These are phyloP conservation scores for Nomada hirtipes DNA, from an alignment of 2,888 invertebrate species.

Conservation along the genomic window DNA sequence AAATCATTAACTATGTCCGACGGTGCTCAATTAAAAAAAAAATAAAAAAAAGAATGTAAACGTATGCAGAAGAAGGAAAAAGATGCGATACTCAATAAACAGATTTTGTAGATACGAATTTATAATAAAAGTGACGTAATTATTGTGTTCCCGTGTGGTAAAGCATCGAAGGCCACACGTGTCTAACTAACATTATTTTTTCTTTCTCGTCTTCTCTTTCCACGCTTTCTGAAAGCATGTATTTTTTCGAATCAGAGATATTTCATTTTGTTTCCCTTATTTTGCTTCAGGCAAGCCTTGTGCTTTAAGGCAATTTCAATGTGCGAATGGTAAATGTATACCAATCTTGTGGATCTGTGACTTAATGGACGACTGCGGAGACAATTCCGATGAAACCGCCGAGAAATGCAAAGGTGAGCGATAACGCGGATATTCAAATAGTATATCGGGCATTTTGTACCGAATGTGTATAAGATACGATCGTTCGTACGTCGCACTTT, in stretches of 20 bases:
- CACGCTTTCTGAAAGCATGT: neutral
- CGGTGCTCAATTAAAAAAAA: neutral
- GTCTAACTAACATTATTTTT: neutral
- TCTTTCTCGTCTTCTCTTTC: neutral
- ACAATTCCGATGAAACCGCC: slow-evolving; percentile 92
- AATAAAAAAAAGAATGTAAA: neutral
- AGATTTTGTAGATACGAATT: neutral
- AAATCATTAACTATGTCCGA: neutral
- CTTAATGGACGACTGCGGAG: slow-evolving; percentile 91
- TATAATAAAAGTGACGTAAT: neutral
- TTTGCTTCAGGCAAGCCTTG: slow-evolving; percentile 85
- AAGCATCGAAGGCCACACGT: neutral
- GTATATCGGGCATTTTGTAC: neutral
- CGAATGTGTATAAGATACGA: slow-evolving; percentile 1
- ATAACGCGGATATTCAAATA: slow-evolving; percentile 21
- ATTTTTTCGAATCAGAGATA: neutral
- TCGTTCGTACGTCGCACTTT: neutral
- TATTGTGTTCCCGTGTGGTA: neutral
- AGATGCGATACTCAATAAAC: neutral
- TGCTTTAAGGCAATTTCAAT: slow-evolving; percentile 90
- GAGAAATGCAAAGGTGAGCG: slow-evolving; percentile 88
- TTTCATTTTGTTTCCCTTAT: slow-evolving; percentile 42
- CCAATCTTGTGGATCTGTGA: slow-evolving; percentile 92
- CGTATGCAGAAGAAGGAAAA: neutral
- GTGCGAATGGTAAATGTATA: slow-evolving; percentile 91